Conservation (phyloP, 2,113 vertebrate species). For the Chaetodon auriga region DNA sequence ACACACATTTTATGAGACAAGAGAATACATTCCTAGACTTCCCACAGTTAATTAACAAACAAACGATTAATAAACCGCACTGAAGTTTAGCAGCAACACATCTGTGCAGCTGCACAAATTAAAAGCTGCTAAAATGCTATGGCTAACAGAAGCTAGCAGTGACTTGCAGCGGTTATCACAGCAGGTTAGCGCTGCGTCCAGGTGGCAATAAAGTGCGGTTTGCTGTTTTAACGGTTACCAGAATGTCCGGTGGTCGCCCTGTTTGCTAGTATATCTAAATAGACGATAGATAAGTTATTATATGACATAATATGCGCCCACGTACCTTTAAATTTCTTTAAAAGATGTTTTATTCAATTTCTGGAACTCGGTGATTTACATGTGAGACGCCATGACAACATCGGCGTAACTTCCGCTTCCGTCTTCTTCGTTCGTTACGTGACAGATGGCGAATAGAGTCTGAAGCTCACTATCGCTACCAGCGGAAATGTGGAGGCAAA, state of each 20-base stretch:
- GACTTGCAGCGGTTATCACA: not conserved
- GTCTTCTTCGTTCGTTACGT: slow-evolving; percentile 3
- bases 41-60: not conserved
- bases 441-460: not conserved
- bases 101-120: accelerated
- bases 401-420: slow-evolving; percentile 53
- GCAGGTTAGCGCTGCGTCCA: slow-evolving; percentile 4
- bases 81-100: not conserved
- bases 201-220: slow-evolving; percentile 4
- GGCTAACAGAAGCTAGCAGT: slow-evolving; percentile 24
- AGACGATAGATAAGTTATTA: accelerated
- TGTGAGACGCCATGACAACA: slow-evolving; percentile 69
- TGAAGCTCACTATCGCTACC: not conserved
- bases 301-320: accelerated
- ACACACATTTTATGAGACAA: not conserved
- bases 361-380: slow-evolving; percentile 40
- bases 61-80: not conserved
- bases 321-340: slow-evolving; percentile 46
- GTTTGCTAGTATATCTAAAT: accelerated
- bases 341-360: not conserved
- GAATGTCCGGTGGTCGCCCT: not conserved
- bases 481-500: not conserved
- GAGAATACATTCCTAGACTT: too few relatives aligned
- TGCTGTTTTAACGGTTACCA: not conserved
- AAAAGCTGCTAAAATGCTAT: not conserved